A percentile compares a stretch with the other conserved stretches of the same genome.
Conservation (phyloP, 2,888 invertebrate genomes). For the Bugulina stolonifera region DNA sequence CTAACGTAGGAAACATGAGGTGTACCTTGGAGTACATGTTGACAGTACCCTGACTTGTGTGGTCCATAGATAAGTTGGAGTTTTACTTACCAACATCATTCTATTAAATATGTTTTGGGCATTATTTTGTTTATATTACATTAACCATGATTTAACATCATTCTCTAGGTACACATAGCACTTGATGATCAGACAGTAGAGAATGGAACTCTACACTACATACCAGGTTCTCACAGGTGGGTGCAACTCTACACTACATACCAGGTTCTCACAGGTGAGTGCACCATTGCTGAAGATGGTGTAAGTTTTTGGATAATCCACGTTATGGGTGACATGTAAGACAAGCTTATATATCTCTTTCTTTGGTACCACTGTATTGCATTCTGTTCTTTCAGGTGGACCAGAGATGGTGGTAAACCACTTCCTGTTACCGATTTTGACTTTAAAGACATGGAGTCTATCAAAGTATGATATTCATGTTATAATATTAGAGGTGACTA, state of each 20-base stretch:
- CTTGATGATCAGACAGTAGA: constrained; percentile 46
- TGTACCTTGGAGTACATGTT: too few relatives aligned
- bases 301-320: too few relatives aligned
- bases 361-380: too few relatives aligned
- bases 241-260: constrained; percentile 42
- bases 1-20: too few relatives aligned
- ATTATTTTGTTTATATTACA: not conserved
- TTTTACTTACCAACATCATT: not conserved
- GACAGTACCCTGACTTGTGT: too few relatives aligned
- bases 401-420: constrained; percentile 39
- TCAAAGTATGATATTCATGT: too few relatives aligned
- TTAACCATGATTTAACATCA: not conserved
- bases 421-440: constrained; percentile 48
- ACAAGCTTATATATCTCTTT: not conserved
- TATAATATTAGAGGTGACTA: too few relatives aligned
- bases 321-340: too few relatives aligned
- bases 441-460: constrained; percentile 47
- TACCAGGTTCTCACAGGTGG: constrained; percentile 45
- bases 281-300: constrained; percentile 40
- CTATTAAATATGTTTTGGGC: not conserved
- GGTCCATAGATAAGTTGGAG: too few relatives aligned
- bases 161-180: constrained; percentile 42
- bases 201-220: constrained; percentile 43
- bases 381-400: constrained; percentile 41
- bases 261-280: constrained; percentile 44